phyloP scores from a whole-genome alignment of 2,113 vertebrate genomes.

The Sterna hirundo region DNA sequence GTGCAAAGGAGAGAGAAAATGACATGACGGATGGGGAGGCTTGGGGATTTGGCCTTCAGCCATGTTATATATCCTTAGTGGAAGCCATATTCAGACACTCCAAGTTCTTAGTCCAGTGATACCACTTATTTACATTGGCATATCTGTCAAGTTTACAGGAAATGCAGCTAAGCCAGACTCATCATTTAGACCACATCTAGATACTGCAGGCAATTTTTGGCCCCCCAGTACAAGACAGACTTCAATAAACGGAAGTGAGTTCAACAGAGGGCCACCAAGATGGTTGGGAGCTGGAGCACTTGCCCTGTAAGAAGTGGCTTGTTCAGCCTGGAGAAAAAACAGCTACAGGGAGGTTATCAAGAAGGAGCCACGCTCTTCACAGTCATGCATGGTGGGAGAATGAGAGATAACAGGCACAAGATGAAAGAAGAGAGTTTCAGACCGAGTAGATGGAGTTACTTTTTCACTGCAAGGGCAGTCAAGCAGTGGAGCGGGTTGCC shows the following conservation, averaged over 20 bases:
- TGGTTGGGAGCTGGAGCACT: background rate
- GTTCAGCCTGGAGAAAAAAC: background rate
- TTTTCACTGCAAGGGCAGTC: background rate
- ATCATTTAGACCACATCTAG: background rate
- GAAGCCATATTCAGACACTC: background rate
- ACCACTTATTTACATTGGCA: background rate
- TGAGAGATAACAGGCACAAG: background rate
- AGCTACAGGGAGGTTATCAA: background rate
- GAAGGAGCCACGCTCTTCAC: background rate
- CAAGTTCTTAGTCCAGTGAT: background rate
- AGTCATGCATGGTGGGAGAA: background rate
- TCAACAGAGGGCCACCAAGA: background rate
- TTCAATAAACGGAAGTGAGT: background rate
- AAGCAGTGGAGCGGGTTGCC: background rate
- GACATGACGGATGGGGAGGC: rapidly evolving
- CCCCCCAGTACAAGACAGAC: background rate
- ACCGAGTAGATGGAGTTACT: background rate
- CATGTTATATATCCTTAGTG: background rate
- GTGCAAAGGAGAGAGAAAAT: background rate
- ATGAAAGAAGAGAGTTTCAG: background rate
- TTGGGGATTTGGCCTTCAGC: background rate
- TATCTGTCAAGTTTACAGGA: background rate
- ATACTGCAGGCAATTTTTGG: background rate
- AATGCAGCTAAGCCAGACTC: background rate
- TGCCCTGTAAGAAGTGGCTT: background rate